Percentiles rank a stretch among this genome's conserved stretches.
These are phyloP conservation scores for Varanus salvator DNA, from an alignment of 2,113 vertebrate genomes.

Conservation along the genomic window DNA sequence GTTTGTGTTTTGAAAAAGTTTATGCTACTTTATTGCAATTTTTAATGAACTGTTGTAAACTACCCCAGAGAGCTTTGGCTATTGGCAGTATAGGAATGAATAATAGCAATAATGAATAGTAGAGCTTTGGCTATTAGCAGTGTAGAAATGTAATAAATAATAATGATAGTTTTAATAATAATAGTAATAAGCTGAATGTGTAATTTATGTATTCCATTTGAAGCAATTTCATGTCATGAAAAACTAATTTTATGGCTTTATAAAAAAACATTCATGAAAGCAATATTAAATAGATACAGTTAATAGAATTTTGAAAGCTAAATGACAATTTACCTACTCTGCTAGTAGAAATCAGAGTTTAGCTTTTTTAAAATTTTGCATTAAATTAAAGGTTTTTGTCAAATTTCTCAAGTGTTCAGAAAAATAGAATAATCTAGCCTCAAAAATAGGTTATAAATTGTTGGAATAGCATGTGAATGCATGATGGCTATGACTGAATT, in stretches of 20 bases:
- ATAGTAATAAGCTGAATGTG: too few species aligned
- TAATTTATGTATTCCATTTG: constrained; percentile 7
- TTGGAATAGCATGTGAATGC: background rate
- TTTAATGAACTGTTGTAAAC: too few species aligned
- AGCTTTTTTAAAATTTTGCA: background rate
- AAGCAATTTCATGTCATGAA: background rate
- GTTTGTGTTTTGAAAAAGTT: too few species aligned
- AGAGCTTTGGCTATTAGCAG: too few species aligned
- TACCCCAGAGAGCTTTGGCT: too few species aligned
- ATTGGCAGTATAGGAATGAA: too few species aligned
- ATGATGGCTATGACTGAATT: background rate
- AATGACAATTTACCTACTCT: background rate
- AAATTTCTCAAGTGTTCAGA: background rate
- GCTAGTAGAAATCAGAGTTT: background rate
- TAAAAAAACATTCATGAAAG: constrained; percentile 11
- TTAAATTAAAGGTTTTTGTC: background rate
- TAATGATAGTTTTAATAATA: too few species aligned
- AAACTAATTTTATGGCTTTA: background rate
- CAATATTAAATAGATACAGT: constrained; percentile 1
- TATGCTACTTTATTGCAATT: too few species aligned
- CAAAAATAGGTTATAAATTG: background rate
- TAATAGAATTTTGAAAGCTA: constrained; percentile 2
- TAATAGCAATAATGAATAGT: too few species aligned
- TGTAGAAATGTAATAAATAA: too few species aligned
- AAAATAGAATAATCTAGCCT: background rate